Evolutionary conservation across 2,888 invertebrate species (phyloP).

Genomic region (Aphodius sticticus): DNA sequence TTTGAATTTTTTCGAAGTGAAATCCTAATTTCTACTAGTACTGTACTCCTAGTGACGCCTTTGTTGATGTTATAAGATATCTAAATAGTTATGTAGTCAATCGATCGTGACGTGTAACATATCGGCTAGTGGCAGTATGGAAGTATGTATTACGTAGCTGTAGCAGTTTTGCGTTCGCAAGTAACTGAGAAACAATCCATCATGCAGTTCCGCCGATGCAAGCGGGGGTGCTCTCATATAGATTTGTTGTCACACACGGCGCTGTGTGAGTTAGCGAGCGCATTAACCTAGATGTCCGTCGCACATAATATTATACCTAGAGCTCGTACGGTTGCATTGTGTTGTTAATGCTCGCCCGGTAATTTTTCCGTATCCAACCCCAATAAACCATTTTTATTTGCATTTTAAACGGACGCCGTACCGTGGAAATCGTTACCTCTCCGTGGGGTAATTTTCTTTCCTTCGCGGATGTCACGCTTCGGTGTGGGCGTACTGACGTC

Average conservation of each 20-base stretch:
- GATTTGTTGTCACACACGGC: constrained; percentile 24
- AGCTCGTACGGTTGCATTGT: background rate
- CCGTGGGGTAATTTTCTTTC: background rate
- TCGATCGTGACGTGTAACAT: background rate
- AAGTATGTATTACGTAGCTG: no score
- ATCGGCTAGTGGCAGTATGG: no score
- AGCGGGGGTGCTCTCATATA: constrained; percentile 8
- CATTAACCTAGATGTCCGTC: constrained; percentile 22
- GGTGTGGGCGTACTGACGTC: background rate
- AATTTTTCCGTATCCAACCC: background rate
- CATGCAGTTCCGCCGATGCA: constrained; percentile 16
- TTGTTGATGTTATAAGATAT: no score
- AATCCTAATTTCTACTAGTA: no score
- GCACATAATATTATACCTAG: constrained; percentile 9
- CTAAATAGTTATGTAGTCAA: background rate
- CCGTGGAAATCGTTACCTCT: background rate
- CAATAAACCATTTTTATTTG: background rate
- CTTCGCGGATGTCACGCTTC: background rate
- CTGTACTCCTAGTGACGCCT: no score
- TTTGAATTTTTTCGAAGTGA: no score
- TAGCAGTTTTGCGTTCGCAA: background rate
- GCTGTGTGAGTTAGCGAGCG: constrained; percentile 11
- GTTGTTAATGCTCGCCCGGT: background rate
- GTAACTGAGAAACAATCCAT: constrained; percentile 21
- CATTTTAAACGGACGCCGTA: background rate